Evolutionary conservation across 2,113 vertebrate genomes (phyloP), one percentile per base, ranked within the genome.

Genomic region (Garra rufa): DNA sequence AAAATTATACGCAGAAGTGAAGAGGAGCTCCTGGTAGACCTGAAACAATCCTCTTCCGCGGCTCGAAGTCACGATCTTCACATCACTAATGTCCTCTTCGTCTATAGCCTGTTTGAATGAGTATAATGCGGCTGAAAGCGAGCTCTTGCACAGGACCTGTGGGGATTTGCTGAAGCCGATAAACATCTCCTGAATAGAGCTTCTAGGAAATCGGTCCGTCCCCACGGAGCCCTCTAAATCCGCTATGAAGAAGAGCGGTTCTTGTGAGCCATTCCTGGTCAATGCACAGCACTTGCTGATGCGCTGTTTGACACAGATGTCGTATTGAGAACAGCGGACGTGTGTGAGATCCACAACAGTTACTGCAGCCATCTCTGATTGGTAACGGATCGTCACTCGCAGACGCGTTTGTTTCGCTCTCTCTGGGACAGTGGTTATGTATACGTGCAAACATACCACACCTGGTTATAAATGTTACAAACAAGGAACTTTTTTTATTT

Each of bases 1-100:
- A 67, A 98, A 96, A 17, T 55, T 87, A 88, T 98, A 99, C 34
- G 95, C 87, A 2, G 88, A 59, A 9, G 97, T 99, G 82, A 99
- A 99, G 19, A 99, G 94, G 69, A 89, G 89, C 46, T 92, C 76
- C 88, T 95, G 81, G 85, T 96, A 97, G 7, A 84, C 65, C 76
- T 89, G 91, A 89, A 98, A 90, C 79, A 90, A 55, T 1, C 67
- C 82, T 76, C 90, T 95, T 59, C 96, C 95, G 34, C 86, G 84
- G 5, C 41, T 3, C 0, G 93, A 93, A 0, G 95, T 94, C 67
- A 96, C 83, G n/a, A 98, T 83, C 82, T 91, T 89, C 82, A 98
- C 76, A 1, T 30, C 77, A 75, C 88, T 94, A 48, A 95, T 67
- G 75, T 93, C 89, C 87, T 94, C 91, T 83, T 90, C 89, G 89